Conservation (phyloP, 1,140 invertebrate species). For the Hypothenemus hampei region DNA sequence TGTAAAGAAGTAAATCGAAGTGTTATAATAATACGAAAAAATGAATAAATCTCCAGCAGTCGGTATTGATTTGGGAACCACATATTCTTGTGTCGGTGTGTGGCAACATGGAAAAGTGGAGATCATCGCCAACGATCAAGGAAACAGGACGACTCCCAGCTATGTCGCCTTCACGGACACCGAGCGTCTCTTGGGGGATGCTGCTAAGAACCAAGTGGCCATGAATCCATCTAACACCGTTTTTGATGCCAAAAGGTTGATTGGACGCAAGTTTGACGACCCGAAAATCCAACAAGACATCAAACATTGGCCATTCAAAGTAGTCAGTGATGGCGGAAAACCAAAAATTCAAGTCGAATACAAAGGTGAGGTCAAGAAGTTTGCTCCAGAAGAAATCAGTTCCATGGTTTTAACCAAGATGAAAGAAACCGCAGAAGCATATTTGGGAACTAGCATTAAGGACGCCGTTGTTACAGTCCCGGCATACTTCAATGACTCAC, state of each 20-base stretch:
- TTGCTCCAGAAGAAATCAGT: conserved; percentile 81
- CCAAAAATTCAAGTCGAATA: conserved; percentile 74
- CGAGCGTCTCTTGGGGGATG: conserved; percentile 93
- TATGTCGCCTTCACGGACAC: conserved; percentile 97
- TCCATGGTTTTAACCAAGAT: conserved; percentile 65
- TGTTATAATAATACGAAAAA: too few relatives aligned
- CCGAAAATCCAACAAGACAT: conserved; percentile 68
- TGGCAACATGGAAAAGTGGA: too few relatives aligned
- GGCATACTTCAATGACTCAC: conserved; percentile 47
- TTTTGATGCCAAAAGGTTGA: conserved; percentile 60
- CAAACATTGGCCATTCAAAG: conserved; percentile 77
- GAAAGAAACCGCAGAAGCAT: conserved; percentile 57
- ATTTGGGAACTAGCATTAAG: conserved; percentile 46
- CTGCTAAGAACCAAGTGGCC: conserved; percentile 86
- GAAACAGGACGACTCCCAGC: conserved; percentile 95
- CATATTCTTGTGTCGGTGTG: too few relatives aligned
- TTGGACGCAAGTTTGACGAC: conserved; percentile 63
- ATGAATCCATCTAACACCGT: conserved; percentile 80
- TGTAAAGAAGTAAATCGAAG: too few relatives aligned
- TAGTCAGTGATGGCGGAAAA: conserved; percentile 62
- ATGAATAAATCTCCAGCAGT: conserved; percentile 77
- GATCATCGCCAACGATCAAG: too few relatives aligned
- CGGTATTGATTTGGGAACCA: too few relatives aligned
- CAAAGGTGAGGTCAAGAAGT: conserved; percentile 69
- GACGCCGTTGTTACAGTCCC: conserved; percentile 69